Evolutionary conservation across 2,113 vertebrate species (phyloP).

Genomic region (Ondatra zibethicus): DNA sequence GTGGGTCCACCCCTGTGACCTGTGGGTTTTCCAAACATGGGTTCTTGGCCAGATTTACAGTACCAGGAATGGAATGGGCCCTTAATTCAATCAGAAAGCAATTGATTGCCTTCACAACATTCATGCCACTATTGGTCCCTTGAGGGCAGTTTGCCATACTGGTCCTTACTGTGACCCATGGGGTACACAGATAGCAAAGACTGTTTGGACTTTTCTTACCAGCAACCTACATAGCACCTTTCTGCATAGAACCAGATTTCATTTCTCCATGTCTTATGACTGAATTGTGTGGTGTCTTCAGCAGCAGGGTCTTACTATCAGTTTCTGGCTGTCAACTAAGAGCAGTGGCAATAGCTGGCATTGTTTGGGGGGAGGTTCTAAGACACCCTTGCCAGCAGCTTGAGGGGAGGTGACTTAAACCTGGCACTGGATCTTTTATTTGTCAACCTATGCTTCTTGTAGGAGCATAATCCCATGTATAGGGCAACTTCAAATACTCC

Average conservation of each 20-base stretch:
- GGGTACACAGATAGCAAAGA: background rate
- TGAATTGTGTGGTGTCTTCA: background rate
- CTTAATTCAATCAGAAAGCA: background rate
- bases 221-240: background rate
- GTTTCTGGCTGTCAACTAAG: background rate
- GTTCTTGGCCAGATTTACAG: background rate
- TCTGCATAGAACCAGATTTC: background rate
- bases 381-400: background rate
- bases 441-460: background rate
- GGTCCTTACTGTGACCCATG: background rate
- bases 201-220: background rate
- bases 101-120: background rate
- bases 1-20: too few species aligned
- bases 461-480: background rate
- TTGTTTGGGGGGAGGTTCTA: background rate
- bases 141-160: background rate
- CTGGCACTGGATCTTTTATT: background rate
- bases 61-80: background rate
- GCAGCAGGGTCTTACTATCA: background rate
- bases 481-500: background rate
- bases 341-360: background rate
- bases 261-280: background rate
- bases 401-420: background rate
- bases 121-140: too few species aligned
- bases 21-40: background rate